phyloP scores from a whole-genome alignment of 2,888 invertebrate species.

The Ypsolopha sequella region DNA sequence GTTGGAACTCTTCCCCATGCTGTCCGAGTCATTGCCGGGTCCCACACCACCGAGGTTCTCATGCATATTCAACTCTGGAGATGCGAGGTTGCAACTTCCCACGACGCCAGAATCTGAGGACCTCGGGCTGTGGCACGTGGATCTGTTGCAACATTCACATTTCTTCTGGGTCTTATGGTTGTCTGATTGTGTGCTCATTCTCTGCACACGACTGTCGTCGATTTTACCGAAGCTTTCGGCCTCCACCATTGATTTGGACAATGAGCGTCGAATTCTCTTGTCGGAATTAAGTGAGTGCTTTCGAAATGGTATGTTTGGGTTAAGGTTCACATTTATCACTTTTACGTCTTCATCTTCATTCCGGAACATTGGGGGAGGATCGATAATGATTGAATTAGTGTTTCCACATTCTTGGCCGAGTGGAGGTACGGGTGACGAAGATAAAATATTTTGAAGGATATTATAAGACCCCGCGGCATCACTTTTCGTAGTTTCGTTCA shows the following conservation, averaged over 20 bases:
- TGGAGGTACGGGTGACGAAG: conserved; percentile 16
- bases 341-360: conserved; percentile 53
- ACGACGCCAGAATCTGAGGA: conserved; percentile 90
- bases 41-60: conserved; percentile 31
- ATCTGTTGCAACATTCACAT: conserved; percentile 74
- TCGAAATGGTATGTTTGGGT: conserved; percentile 51
- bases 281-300: conserved; percentile 74
- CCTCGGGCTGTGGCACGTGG: conserved; percentile 76
- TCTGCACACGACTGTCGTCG: conserved; percentile 35
- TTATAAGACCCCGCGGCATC: conserved; percentile 14
- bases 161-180: conserved; percentile 38
- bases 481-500: conserved; percentile 12
- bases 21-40: conserved; percentile 46
- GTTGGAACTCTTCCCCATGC: conserved; percentile 39
- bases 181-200: conserved; percentile 62
- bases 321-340: conserved; percentile 53
- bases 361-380: conserved; percentile 74
- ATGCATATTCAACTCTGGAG: conserved; percentile 74
- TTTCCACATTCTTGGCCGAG: conserved; percentile 13
- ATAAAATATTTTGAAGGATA: conserved; percentile 33
- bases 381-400: conserved; percentile 50
- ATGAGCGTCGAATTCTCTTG: conserved; percentile 62
- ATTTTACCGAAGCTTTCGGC: conserved; percentile 39
- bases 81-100: conserved; percentile 82
- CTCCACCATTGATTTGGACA: conserved; percentile 59